These are phyloP conservation scores for Crotalus tigris DNA, from an alignment of 2,113 vertebrate species.

Conservation along the genomic window DNA sequence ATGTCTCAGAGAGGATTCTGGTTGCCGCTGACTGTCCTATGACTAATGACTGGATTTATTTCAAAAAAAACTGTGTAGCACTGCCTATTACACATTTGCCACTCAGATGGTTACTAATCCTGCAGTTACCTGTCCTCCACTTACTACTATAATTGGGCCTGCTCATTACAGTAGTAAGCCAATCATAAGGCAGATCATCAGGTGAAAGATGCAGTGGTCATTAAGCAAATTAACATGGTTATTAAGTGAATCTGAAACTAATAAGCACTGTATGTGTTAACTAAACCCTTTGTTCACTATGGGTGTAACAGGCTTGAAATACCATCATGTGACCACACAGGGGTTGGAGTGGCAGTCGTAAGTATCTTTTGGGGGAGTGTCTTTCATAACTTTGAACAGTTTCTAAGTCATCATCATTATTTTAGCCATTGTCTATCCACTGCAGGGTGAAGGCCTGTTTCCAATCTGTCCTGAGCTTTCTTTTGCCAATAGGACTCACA, in stretches of 20 bases:
- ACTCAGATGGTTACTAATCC: not conserved
- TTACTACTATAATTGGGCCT: not conserved
- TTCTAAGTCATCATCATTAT: not conserved
- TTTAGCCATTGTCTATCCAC: not conserved
- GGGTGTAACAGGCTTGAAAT: no score
- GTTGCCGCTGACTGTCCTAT: not conserved
- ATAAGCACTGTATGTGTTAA: not conserved
- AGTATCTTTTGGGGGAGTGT: no score
- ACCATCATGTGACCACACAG: no score
- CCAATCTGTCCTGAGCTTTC: not conserved
- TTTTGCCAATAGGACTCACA: not conserved
- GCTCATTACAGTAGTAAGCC: not conserved
- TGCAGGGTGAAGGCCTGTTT: not conserved
- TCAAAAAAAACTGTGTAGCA: not conserved
- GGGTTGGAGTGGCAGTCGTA: no score
- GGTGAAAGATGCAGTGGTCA: not conserved
- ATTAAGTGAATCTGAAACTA: not conserved
- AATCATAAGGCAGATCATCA: not conserved
- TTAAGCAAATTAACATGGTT: not conserved
- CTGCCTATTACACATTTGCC: not conserved
- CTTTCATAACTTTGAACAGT: not conserved
- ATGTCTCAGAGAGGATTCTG: not conserved
- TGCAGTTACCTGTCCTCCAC: not conserved
- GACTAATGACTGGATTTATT: not conserved
- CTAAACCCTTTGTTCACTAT: no score